These are phyloP conservation scores for Ernsta delagoae DNA, from an alignment of 2,888 invertebrate species.

Conservation along the genomic window DNA sequence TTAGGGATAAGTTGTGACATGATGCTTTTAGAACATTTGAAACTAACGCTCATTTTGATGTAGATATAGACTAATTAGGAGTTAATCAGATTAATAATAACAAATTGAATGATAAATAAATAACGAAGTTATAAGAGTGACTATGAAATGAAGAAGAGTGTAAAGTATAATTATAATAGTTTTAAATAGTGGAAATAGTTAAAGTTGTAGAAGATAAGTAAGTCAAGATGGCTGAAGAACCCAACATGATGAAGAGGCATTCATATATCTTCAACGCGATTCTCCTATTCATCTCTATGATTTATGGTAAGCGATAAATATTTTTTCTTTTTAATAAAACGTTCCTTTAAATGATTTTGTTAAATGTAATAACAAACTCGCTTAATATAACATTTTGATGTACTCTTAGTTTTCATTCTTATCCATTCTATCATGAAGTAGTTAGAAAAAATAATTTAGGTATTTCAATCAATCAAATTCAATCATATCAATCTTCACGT, in stretches of 20 bases:
- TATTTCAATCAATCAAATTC: not conserved
- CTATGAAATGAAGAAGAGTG: constrained; percentile 69
- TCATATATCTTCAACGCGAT: constrained; percentile 74
- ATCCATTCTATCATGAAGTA: too few relatives aligned
- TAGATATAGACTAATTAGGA: constrained; percentile 49
- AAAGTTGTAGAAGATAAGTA: constrained; percentile 43
- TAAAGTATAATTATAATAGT: constrained; percentile 59
- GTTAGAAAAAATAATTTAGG: too few relatives aligned
- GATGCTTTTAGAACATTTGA: constrained; percentile 55
- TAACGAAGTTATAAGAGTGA: constrained; percentile 53
- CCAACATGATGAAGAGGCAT: constrained; percentile 68
- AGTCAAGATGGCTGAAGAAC: constrained; percentile 67
- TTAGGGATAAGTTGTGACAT: constrained; percentile 64
- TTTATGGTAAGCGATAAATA: constrained; percentile 78
- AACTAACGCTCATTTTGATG: constrained; percentile 49
- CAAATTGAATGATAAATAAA: constrained; percentile 14
- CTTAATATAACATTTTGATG: too few relatives aligned
- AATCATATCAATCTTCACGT: not conserved
- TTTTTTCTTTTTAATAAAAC: too few relatives aligned
- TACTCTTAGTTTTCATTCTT: too few relatives aligned
- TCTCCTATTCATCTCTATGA: constrained; percentile 71
- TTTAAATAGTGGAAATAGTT: constrained; percentile 48
- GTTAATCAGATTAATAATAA: constrained; percentile 40
- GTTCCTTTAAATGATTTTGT: too few relatives aligned
- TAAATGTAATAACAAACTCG: too few relatives aligned